These are phyloP conservation scores for Dinoponera quadriceps DNA, from an alignment of 1,140 invertebrate genomes.

Conservation along the genomic window DNA sequence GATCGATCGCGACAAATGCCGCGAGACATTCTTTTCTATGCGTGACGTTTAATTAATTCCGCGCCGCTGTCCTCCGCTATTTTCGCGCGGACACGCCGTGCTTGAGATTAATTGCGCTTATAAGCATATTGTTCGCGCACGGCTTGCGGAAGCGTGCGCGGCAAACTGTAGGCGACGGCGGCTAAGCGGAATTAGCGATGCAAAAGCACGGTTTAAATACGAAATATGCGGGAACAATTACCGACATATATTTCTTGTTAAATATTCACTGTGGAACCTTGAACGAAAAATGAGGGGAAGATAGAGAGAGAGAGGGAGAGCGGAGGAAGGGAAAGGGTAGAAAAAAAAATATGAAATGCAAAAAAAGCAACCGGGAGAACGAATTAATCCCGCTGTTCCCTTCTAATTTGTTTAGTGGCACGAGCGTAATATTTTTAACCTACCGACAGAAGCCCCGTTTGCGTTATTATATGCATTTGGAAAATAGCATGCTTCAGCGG, in stretches of 20 bases:
- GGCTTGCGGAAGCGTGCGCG: neutral
- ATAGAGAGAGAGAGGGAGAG: too few relatives aligned
- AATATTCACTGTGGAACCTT: conserved; percentile 31
- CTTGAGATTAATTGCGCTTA: conserved; percentile 50
- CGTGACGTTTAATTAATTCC: conserved; percentile 58
- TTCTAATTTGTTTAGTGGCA: conserved; percentile 36
- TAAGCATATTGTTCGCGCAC: conserved; percentile 47
- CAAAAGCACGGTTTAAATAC: conserved; percentile 31
- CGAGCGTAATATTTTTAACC: conserved; percentile 45
- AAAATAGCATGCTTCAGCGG: conserved; percentile 32
- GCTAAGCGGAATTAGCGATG: conserved; percentile 41
- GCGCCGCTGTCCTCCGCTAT: conserved; percentile 10
- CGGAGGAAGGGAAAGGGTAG: too few relatives aligned
- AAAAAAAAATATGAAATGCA: too few relatives aligned
- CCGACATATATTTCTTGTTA: conserved; percentile 47
- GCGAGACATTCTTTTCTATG: conserved; percentile 58
- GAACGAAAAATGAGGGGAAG: neutral
- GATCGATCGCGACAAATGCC: conserved; percentile 59
- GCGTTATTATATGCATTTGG: conserved; percentile 40
- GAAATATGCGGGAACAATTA: conserved; percentile 34
- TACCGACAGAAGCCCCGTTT: conserved; percentile 41
- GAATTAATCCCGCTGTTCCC: conserved; percentile 29
- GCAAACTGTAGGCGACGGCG: neutral
- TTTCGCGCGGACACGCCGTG: conserved; percentile 21
- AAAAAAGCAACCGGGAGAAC: too few relatives aligned